Conservation (phyloP, 2,113 vertebrate genomes). For the Trematocara nigrifrons region DNA sequence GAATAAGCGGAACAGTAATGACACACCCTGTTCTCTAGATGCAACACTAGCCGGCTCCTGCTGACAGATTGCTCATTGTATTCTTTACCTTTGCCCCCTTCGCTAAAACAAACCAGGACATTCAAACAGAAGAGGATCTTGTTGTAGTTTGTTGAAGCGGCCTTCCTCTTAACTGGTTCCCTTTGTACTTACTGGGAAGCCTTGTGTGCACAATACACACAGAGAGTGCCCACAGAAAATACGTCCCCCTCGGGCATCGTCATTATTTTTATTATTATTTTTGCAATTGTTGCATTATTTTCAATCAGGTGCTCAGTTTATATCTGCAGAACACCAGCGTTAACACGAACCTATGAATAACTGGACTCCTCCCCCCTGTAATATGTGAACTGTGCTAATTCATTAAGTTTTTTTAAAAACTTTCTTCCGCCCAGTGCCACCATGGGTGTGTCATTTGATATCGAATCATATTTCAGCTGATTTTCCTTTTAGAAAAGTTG, state of each 20-base stretch:
- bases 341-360: background rate
- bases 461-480: conserved; percentile 37
- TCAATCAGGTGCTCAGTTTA: background rate
- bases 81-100: background rate
- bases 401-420: background rate
- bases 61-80: background rate
- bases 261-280: background rate
- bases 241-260: background rate
- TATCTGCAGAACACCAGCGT: conserved; percentile 14
- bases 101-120: conserved; percentile 2
- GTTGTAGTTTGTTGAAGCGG: conserved; percentile 16
- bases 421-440: conserved; percentile 76
- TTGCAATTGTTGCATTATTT: background rate
- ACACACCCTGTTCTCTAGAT: background rate
- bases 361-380: conserved; percentile 15
- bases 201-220: background rate
- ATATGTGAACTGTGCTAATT: background rate
- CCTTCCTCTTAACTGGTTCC: conserved; percentile 16
- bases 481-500: conserved; percentile 32
- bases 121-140: conserved; percentile 22
- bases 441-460: conserved; percentile 66
- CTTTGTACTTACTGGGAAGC: background rate
- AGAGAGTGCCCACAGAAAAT: background rate
- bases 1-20: background rate
- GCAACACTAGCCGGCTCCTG: background rate